Percentiles rank a stretch among this genome's conserved stretches.
Evolutionary conservation across 2,797 vertebrate species (phyloP).

Genomic region (Chloroceryle amazona): DNA sequence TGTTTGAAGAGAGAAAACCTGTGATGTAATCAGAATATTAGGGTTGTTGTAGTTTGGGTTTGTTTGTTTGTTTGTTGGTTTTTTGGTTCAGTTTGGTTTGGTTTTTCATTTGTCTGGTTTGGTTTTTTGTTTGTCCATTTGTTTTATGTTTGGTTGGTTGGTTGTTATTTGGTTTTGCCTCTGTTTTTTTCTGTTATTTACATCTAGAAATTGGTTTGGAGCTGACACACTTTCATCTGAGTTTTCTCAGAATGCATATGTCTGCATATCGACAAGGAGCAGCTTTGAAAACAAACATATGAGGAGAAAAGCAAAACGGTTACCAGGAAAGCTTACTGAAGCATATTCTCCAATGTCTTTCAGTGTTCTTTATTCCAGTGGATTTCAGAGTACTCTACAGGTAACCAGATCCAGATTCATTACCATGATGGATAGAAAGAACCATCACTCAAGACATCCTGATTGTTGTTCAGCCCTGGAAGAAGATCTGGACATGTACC

Average conservation of each 20-base stretch:
- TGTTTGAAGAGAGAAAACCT: neutral
- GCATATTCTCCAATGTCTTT: neutral
- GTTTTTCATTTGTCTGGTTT: too few relatives aligned
- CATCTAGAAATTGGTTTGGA: neutral
- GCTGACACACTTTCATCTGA: neutral
- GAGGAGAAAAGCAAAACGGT: neutral
- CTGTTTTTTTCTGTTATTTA: neutral
- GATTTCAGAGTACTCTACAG: neutral
- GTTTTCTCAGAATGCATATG: accelerated
- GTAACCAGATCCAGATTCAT: neutral
- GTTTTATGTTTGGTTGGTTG: neutral
- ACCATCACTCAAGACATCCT: accelerated
- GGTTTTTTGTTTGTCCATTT: neutral
- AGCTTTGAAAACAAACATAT: neutral
- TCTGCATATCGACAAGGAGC: neutral
- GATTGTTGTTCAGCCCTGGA: neutral
- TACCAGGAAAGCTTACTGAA: neutral
- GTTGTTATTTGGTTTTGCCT: accelerated
- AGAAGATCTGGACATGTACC: neutral
- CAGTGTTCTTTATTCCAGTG: neutral
- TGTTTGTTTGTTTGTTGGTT: neutral
- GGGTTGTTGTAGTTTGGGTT: neutral
- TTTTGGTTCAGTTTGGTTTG: too few relatives aligned
- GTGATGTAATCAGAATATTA: neutral
- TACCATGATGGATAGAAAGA: neutral